A percentile compares a stretch with the other conserved stretches of the same genome.
Conservation (phyloP, 2,888 invertebrate genomes). For the Sarcophaga carnaria region DNA sequence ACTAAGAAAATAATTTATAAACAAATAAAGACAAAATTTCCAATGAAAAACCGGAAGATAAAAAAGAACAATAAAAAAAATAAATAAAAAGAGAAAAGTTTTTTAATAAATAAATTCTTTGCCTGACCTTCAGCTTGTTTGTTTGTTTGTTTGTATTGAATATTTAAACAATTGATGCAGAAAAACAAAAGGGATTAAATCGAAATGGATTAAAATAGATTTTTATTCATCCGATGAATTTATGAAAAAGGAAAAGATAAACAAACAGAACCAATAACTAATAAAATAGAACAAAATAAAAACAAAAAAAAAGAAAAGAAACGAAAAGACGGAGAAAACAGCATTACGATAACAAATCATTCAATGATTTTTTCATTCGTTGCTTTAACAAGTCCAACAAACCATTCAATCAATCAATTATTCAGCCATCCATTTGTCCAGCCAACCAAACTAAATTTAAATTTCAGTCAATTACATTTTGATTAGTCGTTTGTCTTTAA, state of each 20-base stretch:
- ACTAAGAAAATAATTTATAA: too few relatives aligned
- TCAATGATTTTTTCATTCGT: background rate
- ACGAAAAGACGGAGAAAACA: background rate
- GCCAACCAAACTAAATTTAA: background rate
- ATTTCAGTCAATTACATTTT: conserved; percentile 1
- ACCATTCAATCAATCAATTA: too few relatives aligned
- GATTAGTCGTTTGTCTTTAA: background rate
- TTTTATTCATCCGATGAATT: background rate
- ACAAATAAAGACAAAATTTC: background rate
- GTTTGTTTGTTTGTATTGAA: background rate
- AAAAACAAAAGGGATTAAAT: background rate
- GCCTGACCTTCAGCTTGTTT: background rate
- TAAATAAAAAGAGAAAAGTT: background rate
- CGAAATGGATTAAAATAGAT: background rate
- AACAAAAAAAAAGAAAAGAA: too few relatives aligned
- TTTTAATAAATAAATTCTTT: background rate
- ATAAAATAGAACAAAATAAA: background rate
- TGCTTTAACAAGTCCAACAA: too few relatives aligned
- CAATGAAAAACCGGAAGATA: background rate
- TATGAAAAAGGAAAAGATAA: background rate
- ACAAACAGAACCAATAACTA: background rate
- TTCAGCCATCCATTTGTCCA: background rate
- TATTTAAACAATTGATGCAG: background rate
- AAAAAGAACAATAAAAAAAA: background rate
- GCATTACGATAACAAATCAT: background rate